phyloP scores from a whole-genome alignment of 2,113 vertebrate genomes.

The Istiophorus platypterus region DNA sequence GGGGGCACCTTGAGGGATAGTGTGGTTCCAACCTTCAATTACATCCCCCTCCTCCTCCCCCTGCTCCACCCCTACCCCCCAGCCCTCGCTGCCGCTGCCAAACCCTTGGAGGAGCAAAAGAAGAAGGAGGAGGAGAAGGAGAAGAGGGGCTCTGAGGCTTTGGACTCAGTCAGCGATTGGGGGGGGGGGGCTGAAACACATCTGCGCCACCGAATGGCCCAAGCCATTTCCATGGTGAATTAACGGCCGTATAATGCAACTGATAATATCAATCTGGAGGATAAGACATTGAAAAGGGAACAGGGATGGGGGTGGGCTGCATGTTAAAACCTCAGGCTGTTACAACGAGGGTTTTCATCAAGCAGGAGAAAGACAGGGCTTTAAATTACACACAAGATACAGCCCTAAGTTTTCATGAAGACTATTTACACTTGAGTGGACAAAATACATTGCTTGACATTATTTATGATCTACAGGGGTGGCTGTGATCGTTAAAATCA shows the following conservation, averaged over 20 bases:
- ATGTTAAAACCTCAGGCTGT: conserved; percentile 64
- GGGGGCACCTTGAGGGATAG: conserved; percentile 93
- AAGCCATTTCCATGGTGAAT: conserved; percentile 99
- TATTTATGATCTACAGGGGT: conserved; percentile 69
- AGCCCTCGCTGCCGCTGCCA: conserved; percentile 89
- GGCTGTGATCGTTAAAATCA: conserved; percentile 76
- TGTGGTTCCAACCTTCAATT: conserved; percentile 89
- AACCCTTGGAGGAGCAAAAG: conserved; percentile 87
- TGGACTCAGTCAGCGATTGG: conserved; percentile 76
- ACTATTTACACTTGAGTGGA: conserved; percentile 68
- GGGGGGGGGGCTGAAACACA: conserved; percentile 91
- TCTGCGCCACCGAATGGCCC: conserved; percentile 95
- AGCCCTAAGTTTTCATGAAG: conserved; percentile 70
- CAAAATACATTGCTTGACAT: conserved; percentile 70
- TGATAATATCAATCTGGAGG: conserved; percentile 96
- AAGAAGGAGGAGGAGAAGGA: conserved; percentile 79
- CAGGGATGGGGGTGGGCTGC: conserved; percentile 39
- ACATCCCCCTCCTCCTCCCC: conserved; percentile 77
- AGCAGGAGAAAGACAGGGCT: conserved; percentile 37
- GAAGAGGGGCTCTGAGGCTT: conserved; percentile 75
- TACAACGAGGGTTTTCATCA: conserved; percentile 65
- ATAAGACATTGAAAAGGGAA: conserved; percentile 81
- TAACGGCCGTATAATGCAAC: conserved; percentile 99
- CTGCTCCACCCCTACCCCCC: conserved; percentile 76
- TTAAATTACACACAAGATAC: conserved; percentile 61